Evolutionary conservation across 2,888 invertebrate genomes (phyloP).

Genomic region (Sarcophaga variegata): DNA sequence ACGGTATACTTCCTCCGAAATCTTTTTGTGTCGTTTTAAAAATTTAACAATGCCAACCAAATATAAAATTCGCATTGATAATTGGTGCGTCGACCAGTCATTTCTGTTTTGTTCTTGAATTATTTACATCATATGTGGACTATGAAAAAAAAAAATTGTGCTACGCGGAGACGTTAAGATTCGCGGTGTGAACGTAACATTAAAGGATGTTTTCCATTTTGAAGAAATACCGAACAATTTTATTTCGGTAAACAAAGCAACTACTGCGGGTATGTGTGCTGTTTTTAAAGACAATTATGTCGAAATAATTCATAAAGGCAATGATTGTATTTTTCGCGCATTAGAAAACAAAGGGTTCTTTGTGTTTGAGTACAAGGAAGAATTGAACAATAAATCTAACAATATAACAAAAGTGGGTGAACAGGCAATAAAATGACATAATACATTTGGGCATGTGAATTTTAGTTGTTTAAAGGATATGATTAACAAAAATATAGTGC

Average conservation of each 20-base stretch:
- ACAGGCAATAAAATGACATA: constrained; percentile 51
- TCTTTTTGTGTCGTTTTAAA: too few relatives aligned
- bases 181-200: background rate
- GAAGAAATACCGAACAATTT: constrained; percentile 20
- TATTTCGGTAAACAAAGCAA: constrained; percentile 35
- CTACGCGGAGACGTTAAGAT: constrained; percentile 27
- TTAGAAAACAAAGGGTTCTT: constrained; percentile 24
- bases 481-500: constrained; percentile 47
- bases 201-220: constrained; percentile 25
- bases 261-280: background rate
- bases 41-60: too few relatives aligned
- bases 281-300: constrained; percentile 39
- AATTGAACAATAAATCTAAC: constrained; percentile 21
- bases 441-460: constrained; percentile 43
- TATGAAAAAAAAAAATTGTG: constrained; percentile 2
- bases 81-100: constrained; percentile 34
- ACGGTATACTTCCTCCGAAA: too few relatives aligned
- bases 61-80: background rate
- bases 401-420: background rate
- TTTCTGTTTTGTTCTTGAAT: constrained; percentile 23
- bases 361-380: constrained; percentile 9
- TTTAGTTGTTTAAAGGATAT: constrained; percentile 42
- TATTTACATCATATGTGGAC: constrained; percentile 7
- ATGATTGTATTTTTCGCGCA: constrained; percentile 31
- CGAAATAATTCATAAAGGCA: constrained; percentile 23